phyloP scores from a whole-genome alignment of 2,797 vertebrate species.

The Cygnus olor region DNA sequence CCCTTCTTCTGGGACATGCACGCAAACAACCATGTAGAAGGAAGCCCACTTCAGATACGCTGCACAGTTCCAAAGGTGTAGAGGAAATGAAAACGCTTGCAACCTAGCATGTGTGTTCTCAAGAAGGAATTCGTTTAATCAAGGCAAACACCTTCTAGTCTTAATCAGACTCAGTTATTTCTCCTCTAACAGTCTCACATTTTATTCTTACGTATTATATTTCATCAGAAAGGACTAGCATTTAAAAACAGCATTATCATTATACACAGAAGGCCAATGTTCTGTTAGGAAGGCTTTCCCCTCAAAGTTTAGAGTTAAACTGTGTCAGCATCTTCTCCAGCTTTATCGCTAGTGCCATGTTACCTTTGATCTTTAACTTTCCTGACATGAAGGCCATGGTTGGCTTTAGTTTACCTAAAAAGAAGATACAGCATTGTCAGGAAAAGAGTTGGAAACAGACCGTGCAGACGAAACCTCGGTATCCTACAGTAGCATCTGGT shows the following conservation, averaged over 20 bases:
- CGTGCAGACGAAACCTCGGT: not conserved
- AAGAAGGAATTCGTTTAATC: not conserved
- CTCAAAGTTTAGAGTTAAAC: conserved; percentile 87
- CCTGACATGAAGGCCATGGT: conserved; percentile 95
- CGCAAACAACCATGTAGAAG: not conserved
- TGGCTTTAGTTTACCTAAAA: conserved; percentile 91
- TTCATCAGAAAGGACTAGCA: not conserved
- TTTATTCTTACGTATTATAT: not conserved
- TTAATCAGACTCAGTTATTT: not conserved
- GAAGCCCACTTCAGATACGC: not conserved
- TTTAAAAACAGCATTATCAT: conserved; percentile 23
- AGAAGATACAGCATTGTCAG: not conserved
- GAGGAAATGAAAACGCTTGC: not conserved
- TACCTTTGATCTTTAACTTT: conserved; percentile 92
- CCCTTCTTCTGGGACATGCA: not conserved
- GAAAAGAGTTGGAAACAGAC: not conserved
- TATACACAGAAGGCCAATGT: conserved; percentile 32
- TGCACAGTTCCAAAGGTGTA: not conserved
- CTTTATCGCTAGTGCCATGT: conserved; percentile 92
- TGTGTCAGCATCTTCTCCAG: conserved; percentile 90
- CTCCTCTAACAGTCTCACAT: not conserved
- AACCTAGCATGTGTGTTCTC: not conserved
- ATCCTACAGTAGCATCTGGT: not conserved
- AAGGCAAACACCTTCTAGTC: not conserved
- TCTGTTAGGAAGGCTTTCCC: not conserved